phyloP scores from a whole-genome alignment of 2,797 vertebrate species.

The Coilia nasus region DNA sequence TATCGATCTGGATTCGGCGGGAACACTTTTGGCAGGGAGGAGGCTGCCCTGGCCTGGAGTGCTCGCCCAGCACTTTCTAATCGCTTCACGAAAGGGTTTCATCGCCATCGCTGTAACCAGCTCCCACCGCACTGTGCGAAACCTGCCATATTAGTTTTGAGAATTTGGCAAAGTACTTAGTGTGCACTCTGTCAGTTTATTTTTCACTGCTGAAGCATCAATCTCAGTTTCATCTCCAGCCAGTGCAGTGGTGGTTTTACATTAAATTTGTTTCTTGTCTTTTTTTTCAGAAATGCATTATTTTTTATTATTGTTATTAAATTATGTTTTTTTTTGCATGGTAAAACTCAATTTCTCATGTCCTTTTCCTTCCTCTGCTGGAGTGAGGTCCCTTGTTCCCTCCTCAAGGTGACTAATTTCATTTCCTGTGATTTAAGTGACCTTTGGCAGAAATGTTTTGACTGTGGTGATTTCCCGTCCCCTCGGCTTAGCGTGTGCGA shows the following conservation, averaged over 20 bases:
- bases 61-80: constrained; percentile 23
- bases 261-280: not conserved
- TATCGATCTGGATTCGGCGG: constrained; percentile 37
- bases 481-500: constrained; percentile 75
- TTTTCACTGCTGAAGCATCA: not conserved
- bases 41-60: not conserved
- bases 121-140: not conserved
- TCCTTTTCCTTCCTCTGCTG: constrained; percentile 41
- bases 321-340: not conserved
- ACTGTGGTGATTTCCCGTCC: constrained; percentile 95
- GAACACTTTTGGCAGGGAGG: constrained; percentile 25
- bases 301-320: no score
- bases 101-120: not conserved
- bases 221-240: not conserved
- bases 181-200: not conserved
- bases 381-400: constrained; percentile 65
- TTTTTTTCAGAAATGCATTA: not conserved
- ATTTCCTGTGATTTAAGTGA: constrained; percentile 89
- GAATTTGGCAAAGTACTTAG: not conserved
- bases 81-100: not conserved
- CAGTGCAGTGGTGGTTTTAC: not conserved
- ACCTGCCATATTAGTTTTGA: not conserved
- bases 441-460: constrained; percentile 89
- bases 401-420: constrained; percentile 89
- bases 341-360: not conserved